Evolutionary conservation across 2,888 invertebrate genomes (phyloP), one percentile per base, ranked within the genome.

Genomic region (Trissolcus brochymenae): DNA sequence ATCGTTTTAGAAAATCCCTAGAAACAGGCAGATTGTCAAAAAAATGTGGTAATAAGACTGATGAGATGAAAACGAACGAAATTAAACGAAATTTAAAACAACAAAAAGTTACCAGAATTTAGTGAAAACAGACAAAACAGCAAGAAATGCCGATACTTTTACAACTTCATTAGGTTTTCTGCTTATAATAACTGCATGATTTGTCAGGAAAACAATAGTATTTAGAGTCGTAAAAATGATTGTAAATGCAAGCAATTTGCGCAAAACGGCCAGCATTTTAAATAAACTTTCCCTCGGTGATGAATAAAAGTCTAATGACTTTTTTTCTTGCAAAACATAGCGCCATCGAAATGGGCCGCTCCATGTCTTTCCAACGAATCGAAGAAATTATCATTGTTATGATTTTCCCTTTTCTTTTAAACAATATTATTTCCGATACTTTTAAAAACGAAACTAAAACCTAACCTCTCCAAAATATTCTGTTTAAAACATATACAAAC

Each of bases 251-350:
- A 41, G 17, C 6, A 60, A 17, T 46, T 16, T 21, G 9, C 46
- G 46, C 11, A 46, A 49, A 59, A 29, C 49, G 21, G 25, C 35
- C 35, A 51, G 14, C 53, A 51, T 62, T 51, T n/a, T 35, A 19
- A 14, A 53, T 40, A 17, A 46, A 53, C 61, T 62, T 62, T 62
- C 61, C 41, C 61, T 53, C 14, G 41, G 19, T 21, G 46, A 62
- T 53, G 21, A 62, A 62, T 62, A 53, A 62, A 62, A 40, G 16
- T 4, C 29, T 62, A 29, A 50, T 50, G 13, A 41, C 41, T 51
- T 41, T 51, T 62, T 62, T 62, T 40, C 14, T 40, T 43, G 43
- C 13, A 17, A 43, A n/a, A 43, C 21, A n/a, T n/a, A 41, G 7
- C 41, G 21, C 19, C 3, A 11, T 11, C 1, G 6, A 62, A 62